Conservation (phyloP, 2,888 invertebrate genomes). For the Apamea anceps region DNA sequence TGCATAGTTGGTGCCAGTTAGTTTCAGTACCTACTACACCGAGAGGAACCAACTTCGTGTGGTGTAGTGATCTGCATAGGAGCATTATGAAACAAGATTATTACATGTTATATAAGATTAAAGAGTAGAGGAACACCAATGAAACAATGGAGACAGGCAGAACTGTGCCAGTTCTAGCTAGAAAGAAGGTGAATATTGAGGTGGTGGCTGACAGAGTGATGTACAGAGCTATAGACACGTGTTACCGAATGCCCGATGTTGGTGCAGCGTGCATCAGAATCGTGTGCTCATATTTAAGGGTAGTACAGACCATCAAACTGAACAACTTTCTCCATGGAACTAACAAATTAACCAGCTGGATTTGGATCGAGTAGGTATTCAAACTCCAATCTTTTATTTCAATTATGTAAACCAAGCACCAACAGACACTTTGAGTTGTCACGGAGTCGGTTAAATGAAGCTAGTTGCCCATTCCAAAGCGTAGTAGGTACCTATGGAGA, state of each 20-base stretch:
- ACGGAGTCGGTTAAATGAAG: too few relatives aligned
- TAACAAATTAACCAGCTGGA: too few relatives aligned
- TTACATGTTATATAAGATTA: not conserved
- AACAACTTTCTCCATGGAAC: too few relatives aligned
- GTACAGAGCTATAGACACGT: not conserved
- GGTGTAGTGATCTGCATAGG: not conserved
- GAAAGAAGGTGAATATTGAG: too few relatives aligned
- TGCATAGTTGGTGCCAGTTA: slow-evolving; percentile 1
- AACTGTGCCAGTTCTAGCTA: not conserved
- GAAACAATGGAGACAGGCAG: not conserved
- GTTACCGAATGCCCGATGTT: not conserved
- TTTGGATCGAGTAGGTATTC: too few relatives aligned
- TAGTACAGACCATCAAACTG: not conserved
- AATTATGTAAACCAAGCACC: too few relatives aligned
- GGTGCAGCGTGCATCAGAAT: not conserved
- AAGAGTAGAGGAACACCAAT: not conserved
- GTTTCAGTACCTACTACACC: not conserved
- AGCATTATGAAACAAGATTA: too few relatives aligned
- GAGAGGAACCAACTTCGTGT: not conserved
- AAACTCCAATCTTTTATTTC: too few relatives aligned
- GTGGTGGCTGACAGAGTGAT: not conserved
- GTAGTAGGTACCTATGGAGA: too few relatives aligned
- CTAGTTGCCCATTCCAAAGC: too few relatives aligned
- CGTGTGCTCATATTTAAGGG: not conserved
- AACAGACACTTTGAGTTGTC: too few relatives aligned